Conservation (phyloP, 1,140 invertebrate species). For the Panagrolaimus sp. region DNA sequence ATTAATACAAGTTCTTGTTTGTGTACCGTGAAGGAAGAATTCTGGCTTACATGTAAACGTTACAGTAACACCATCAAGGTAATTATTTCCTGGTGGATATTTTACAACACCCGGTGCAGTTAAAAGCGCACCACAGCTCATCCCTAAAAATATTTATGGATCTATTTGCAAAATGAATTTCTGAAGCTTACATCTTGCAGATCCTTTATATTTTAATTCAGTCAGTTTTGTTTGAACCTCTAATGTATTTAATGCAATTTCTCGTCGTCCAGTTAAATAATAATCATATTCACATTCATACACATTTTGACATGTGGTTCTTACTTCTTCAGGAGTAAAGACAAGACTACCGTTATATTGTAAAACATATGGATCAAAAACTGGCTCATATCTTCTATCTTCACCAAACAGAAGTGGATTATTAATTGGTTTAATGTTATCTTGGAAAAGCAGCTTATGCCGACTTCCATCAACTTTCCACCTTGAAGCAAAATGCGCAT, state of each 20-base stretch:
- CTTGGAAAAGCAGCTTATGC: slow-evolving; percentile 45
- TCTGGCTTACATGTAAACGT: slow-evolving; percentile 54
- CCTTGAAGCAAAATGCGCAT: slow-evolving; percentile 37
- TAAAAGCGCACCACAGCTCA: slow-evolving; percentile 48
- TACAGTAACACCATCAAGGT: slow-evolving; percentile 45
- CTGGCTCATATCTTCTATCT: slow-evolving; percentile 34
- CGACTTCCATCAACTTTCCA: slow-evolving; percentile 43
- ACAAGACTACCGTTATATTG: slow-evolving; percentile 39
- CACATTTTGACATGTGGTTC: slow-evolving; percentile 37
- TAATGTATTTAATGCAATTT: slow-evolving; percentile 43
- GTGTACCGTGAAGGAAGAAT: slow-evolving; percentile 50
- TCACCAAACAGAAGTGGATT: slow-evolving; percentile 46
- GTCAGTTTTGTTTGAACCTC: slow-evolving; percentile 38
- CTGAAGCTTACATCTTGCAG: slow-evolving; percentile 19
- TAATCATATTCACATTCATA: slow-evolving; percentile 51
- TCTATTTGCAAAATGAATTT: not conserved
- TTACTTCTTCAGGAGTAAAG: slow-evolving; percentile 43
- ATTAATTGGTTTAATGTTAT: slow-evolving; percentile 49
- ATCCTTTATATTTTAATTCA: slow-evolving; percentile 40
- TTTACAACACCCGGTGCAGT: slow-evolving; percentile 46
- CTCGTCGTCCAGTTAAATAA: slow-evolving; percentile 45
- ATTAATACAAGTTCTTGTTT: slow-evolving; percentile 46
- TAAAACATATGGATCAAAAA: slow-evolving; percentile 43
- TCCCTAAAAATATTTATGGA: slow-evolving; percentile 35
- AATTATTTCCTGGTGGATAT: slow-evolving; percentile 46